These are phyloP conservation scores for Nephrotoma guestfalica DNA, from an alignment of 2,888 invertebrate species.

Conservation along the genomic window DNA sequence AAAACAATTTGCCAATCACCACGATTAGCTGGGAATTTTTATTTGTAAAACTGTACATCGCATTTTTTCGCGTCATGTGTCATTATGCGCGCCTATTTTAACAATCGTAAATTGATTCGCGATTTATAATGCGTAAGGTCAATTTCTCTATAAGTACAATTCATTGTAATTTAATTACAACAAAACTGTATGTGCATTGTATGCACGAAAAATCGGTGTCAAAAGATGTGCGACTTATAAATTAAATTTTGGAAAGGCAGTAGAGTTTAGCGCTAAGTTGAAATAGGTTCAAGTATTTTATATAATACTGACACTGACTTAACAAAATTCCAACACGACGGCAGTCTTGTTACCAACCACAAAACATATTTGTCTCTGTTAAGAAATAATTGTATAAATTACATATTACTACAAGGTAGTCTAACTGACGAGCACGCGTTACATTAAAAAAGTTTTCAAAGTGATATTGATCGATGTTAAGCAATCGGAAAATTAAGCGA, in stretches of 20 bases:
- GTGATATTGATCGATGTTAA: too few relatives aligned
- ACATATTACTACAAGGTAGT: background rate
- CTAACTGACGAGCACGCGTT: background rate
- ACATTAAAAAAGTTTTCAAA: background rate
- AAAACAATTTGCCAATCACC: background rate
- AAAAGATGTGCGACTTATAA: background rate
- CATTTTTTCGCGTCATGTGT: background rate
- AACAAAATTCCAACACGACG: background rate
- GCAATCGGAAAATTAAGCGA: too few relatives aligned
- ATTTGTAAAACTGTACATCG: background rate
- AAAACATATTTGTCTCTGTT: background rate
- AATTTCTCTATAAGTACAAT: background rate
- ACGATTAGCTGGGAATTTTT: background rate
- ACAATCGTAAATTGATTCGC: background rate
- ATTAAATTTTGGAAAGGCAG: background rate
- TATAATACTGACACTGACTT: background rate
- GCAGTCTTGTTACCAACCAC: background rate
- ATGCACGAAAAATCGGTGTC: background rate
- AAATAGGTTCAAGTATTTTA: background rate
- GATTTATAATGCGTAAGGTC: background rate
- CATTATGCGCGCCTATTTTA: background rate
- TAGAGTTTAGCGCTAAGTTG: background rate
- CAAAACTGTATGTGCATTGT: background rate
- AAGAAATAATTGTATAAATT: background rate
- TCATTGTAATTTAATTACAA: background rate